Conservation (phyloP, 2,797 vertebrate genomes). For the Phaenicophaeus curvirostris region DNA sequence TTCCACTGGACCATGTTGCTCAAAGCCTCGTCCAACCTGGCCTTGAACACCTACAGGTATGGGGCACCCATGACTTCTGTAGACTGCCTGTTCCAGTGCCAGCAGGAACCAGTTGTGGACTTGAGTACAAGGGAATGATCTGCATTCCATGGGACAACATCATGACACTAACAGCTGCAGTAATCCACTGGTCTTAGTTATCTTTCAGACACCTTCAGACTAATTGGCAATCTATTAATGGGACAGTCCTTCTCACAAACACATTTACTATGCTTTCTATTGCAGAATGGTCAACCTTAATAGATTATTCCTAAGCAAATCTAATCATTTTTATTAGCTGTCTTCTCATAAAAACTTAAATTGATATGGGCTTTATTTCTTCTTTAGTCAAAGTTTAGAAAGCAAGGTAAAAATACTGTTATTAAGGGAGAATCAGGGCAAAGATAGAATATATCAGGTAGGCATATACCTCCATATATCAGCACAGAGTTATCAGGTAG, state of each 20-base stretch:
- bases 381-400: not conserved
- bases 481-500: not conserved
- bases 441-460: not conserved
- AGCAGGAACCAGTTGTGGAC: not conserved
- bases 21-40: no score
- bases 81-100: no score
- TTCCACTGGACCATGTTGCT: no score
- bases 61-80: no score
- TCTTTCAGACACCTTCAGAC: not conserved
- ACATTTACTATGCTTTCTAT: not conserved
- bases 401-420: not conserved
- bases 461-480: not conserved
- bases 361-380: not conserved
- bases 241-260: not conserved
- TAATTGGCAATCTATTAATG: not conserved
- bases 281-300: not conserved
- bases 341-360: not conserved
- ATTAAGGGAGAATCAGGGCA: not conserved
- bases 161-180: not conserved
- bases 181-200: not conserved
- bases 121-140: not conserved
- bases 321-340: not conserved
- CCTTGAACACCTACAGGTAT: no score
- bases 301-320: not conserved
- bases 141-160: accelerated